Percentiles rank a stretch among this genome's conserved stretches.
Evolutionary conservation across 1,140 invertebrate genomes (phyloP).

Genomic region (Heliconius melpomene): DNA sequence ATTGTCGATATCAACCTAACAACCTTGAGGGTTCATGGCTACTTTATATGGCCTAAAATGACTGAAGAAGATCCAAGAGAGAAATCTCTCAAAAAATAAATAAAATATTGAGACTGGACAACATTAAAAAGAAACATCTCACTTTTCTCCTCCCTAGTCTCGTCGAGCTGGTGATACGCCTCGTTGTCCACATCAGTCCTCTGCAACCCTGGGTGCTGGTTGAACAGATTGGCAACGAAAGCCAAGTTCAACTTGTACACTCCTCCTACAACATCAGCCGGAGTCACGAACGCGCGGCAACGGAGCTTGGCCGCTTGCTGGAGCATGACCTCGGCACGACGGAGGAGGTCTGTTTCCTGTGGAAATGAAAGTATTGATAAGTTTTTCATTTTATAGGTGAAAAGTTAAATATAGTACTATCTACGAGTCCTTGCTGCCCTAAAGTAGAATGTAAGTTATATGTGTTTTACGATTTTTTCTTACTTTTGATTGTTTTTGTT

Average conservation of each 20-base stretch:
- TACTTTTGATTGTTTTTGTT: neutral
- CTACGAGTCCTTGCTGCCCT: too few relatives aligned
- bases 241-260: constrained; percentile 99
- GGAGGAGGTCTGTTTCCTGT: constrained; percentile 88
- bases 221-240: constrained; percentile 99
- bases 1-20: too few relatives aligned
- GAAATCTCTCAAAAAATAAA: too few relatives aligned
- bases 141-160: constrained; percentile 97
- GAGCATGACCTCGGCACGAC: constrained; percentile 97
- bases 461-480: neutral
- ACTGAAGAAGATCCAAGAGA: too few relatives aligned
- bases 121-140: constrained; percentile 55
- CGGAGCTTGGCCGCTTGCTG: constrained; percentile 97
- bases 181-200: constrained; percentile 87
- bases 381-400: neutral
- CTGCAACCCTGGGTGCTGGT: constrained; percentile 96
- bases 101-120: too few relatives aligned
- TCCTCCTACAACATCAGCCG: constrained; percentile 96
- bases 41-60: too few relatives aligned
- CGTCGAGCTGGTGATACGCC: constrained; percentile 91
- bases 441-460: too few relatives aligned
- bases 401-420: neutral
- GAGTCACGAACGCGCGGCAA: constrained; percentile 96
- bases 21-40: too few relatives aligned
- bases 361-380: neutral